Conservation (phyloP, 1,140 invertebrate species). For the Pissodes strobi region DNA sequence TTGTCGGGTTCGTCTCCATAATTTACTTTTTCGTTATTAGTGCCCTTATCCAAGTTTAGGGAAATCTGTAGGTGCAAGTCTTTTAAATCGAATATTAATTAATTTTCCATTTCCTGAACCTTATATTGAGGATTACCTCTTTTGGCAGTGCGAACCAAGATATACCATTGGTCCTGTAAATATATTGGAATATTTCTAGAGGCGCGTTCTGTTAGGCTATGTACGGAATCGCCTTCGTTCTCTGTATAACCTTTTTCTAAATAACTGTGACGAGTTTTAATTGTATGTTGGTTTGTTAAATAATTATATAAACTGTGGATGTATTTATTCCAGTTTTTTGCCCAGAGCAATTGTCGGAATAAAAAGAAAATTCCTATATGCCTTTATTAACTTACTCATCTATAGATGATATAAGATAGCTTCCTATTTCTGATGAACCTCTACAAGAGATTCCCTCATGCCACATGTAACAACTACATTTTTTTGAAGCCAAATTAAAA, state of each 20-base stretch:
- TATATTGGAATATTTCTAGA: slow-evolving; percentile 11
- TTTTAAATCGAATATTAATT: slow-evolving; percentile 10
- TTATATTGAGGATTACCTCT: slow-evolving; percentile 11
- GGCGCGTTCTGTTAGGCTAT: neutral
- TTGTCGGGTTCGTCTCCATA: slow-evolving; percentile 1
- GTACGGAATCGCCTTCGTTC: slow-evolving; percentile 12
- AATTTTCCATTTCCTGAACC: neutral
- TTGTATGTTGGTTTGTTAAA: too few species aligned
- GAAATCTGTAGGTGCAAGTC: too few species aligned
- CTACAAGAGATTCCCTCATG: neutral
- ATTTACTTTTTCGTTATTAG: slow-evolving; percentile 13
- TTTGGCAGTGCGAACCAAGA: slow-evolving; percentile 8
- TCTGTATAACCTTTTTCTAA: too few species aligned
- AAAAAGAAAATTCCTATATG: slow-evolving; percentile 8
- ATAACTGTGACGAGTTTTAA: too few species aligned
- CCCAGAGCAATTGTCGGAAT: slow-evolving; percentile 9
- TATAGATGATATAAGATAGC: slow-evolving; percentile 5
- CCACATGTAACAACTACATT: too few species aligned
- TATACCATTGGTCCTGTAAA: slow-evolving; percentile 3
- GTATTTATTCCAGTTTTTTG: slow-evolving; percentile 7
- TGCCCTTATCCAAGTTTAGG: slow-evolving; percentile 3
- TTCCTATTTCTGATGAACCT: neutral
- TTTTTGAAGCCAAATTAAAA: slow-evolving; percentile 11
- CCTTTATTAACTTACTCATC: slow-evolving; percentile 8
- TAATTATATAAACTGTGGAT: neutral